Percentiles rank a stretch among this genome's conserved stretches.
These are phyloP conservation scores for Lasioglossum calceatum DNA, from an alignment of 2,888 invertebrate species.

Conservation along the genomic window DNA sequence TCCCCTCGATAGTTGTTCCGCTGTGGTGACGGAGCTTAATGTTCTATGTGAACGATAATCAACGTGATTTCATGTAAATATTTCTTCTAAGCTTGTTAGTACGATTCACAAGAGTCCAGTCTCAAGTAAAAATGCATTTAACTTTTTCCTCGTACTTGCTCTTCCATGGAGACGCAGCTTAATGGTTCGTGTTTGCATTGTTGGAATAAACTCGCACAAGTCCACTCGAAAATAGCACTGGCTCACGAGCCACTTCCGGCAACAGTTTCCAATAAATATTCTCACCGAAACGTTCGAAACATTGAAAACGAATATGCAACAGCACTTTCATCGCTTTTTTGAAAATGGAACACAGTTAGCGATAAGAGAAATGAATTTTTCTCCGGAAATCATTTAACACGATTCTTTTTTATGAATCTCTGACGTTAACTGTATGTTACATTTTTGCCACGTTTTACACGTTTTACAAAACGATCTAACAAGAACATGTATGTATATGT, in stretches of 20 bases:
- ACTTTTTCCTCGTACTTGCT: not conserved
- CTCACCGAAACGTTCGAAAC: not conserved
- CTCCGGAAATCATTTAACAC: not conserved
- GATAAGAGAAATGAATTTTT: not conserved
- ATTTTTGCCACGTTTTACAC: too few species aligned
- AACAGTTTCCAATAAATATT: not conserved
- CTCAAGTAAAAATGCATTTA: not conserved
- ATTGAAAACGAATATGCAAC: not conserved
- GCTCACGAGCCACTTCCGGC: not conserved
- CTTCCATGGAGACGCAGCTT: not conserved
- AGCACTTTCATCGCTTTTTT: not conserved
- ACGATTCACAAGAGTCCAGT: not conserved
- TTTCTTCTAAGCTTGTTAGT: not conserved
- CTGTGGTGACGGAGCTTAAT: not conserved
- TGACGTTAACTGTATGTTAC: not conserved
- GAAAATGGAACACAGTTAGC: not conserved
- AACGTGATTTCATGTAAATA: not conserved
- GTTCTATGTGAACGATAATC: not conserved
- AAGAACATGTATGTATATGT: not conserved
- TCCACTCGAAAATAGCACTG: not conserved
- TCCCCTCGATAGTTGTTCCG: not conserved
- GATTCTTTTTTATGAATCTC: not conserved
- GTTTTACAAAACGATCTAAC: not conserved
- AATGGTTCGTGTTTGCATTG: not conserved
- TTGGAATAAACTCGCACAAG: not conserved